Evolutionary conservation across 2,797 vertebrate species (phyloP).

Genomic region (Scyliorhinus canicula): DNA sequence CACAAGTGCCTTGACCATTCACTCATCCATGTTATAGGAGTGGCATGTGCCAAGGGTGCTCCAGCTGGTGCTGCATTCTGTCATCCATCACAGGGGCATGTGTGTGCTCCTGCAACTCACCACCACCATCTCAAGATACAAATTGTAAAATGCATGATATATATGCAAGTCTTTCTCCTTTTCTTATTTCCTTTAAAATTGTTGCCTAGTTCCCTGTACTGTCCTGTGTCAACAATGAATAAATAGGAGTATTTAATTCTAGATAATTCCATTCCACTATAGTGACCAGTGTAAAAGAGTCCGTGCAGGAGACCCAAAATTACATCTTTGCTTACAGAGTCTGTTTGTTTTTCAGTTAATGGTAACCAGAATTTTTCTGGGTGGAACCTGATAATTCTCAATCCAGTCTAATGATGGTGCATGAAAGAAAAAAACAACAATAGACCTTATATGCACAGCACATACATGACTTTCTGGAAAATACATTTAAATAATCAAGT

Average conservation of each 20-base stretch:
- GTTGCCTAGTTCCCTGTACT: neutral
- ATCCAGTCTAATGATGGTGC: neutral
- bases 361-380: conserved; percentile 42
- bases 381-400: neutral
- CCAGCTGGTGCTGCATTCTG: too few relatives aligned
- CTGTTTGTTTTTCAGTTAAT: conserved; percentile 39
- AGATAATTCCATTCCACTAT: neutral
- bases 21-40: too few relatives aligned
- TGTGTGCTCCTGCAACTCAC: too few relatives aligned
- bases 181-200: neutral
- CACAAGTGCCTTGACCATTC: too few relatives aligned
- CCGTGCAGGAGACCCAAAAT: neutral
- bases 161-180: neutral
- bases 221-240: neutral
- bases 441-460: neutral
- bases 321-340: neutral
- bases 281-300: neutral
- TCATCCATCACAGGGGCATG: too few relatives aligned
- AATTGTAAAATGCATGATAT: neutral
- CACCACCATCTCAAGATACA: too few relatives aligned
- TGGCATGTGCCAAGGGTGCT: too few relatives aligned
- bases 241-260: neutral
- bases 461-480: neutral
- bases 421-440: neutral
- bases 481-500: neutral